Base-by-base conservation (phyloP, 2,113 vertebrate genomes). In the Triplophysa tibetana region DNA sequence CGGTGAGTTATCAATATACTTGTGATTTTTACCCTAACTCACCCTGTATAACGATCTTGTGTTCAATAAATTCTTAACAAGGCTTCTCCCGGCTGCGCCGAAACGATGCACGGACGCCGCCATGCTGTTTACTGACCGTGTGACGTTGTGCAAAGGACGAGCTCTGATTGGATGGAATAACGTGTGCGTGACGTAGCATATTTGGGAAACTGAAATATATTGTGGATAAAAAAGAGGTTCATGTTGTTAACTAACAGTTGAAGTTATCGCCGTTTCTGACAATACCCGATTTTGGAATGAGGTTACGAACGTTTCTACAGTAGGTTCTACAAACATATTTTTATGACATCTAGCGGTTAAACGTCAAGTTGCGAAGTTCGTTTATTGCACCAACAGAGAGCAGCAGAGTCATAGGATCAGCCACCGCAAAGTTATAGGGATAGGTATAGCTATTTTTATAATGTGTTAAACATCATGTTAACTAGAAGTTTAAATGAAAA, bases 21-120 rank as follows among this genome's bases (percentile, higher is more conserved):
- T n/a, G 2, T 58, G 9, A 38, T 6, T 4, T 52, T 23, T 38
- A 6, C 9, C 17, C 1, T 24, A 3, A 29, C 87, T 90, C 79
- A 92, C 91, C 90, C 84, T 72, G 38, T 48, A 24, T 0, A 82
- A 21, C 17, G 33, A 58, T 23, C 68, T 56, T 14, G 78, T 85
- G 56, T 83, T 91, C 19, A 92, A 29, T 60, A 92, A 74, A 29
- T 80, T 82, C 19, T 86, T 88, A 0, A 91, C 26, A 0, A 92
- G 58, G 52, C 63, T 52, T 74, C 81, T 86, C 63, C 92, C 90
- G 0, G 81, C 88, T 41, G 81, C 80, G 1, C 87, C 26, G n/a
- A 93, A 45, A 9, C 78, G 86, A 29, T 84, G 89, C 41, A 91
- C 1, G 75, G 87, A 88, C 85, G 83, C 82, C 84, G 91, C 92